phyloP scores from a whole-genome alignment of 35 echinoderm and acorn worm species.

The Acanthaster planci region DNA sequence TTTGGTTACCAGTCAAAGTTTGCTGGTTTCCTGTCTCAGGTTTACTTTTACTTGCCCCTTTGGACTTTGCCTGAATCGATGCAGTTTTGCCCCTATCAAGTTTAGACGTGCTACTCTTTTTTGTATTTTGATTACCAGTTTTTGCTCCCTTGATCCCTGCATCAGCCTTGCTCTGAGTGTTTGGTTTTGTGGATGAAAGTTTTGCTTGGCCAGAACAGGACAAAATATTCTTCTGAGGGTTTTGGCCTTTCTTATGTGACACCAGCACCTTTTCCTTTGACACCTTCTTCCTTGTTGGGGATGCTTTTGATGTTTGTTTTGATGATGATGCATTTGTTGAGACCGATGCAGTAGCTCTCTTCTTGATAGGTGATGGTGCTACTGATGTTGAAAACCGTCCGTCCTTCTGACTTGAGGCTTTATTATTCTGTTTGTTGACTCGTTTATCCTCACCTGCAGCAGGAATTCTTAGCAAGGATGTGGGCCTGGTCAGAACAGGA shows the following conservation, averaged over 20 bases:
- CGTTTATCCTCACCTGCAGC: not conserved
- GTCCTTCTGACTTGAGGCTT: not conserved
- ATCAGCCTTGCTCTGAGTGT: too few relatives aligned
- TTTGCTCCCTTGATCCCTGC: too few relatives aligned
- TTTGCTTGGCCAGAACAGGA: too few relatives aligned
- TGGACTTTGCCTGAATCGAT: not conserved
- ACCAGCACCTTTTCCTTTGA: not conserved
- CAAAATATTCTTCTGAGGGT: too few relatives aligned
- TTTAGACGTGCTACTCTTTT: not conserved
- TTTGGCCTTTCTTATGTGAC: not conserved
- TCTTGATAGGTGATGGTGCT: not conserved
- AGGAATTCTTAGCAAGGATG: not conserved
- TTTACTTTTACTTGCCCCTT: not conserved
- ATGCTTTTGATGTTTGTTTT: not conserved
- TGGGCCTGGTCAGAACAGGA: not conserved
- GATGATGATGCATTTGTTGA: not conserved
- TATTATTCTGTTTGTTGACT: not conserved
- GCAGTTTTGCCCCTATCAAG: not conserved
- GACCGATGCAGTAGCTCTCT: too few relatives aligned
- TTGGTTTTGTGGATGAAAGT: too few relatives aligned
- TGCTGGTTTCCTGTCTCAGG: not conserved
- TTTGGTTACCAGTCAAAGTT: conserved; percentile 3
- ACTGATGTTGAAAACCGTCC: not conserved
- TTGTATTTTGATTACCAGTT: not conserved
- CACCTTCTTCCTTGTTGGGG: not conserved